Evolutionary conservation across 2,113 vertebrate genomes (phyloP).

Genomic region (Urocynchramus pylzowi): DNA sequence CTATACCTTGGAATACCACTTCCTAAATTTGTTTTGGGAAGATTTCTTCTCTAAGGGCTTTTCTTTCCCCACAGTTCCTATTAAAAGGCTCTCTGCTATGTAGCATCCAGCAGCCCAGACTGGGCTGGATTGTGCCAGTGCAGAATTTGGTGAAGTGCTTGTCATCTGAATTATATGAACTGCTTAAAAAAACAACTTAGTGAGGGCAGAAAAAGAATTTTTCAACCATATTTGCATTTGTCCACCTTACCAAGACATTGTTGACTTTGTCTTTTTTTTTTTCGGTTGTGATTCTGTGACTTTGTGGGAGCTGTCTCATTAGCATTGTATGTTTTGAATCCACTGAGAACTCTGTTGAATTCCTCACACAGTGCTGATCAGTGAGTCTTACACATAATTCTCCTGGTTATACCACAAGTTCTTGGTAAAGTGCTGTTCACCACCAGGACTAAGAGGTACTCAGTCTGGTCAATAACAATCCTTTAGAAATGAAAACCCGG

Average conservation of each 20-base stretch:
- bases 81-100: not conserved
- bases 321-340: not conserved
- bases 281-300: not conserved
- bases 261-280: not conserved
- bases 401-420: not conserved
- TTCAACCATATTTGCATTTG: not conserved
- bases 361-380: not conserved
- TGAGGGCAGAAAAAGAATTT: not conserved
- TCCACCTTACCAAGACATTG: not conserved
- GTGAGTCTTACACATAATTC: not conserved
- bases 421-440: not conserved
- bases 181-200: not conserved
- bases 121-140: not conserved
- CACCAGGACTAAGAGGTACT: not conserved
- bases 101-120: not conserved
- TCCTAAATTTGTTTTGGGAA: not conserved
- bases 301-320: not conserved
- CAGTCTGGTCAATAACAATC: not conserved
- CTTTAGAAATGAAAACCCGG: not conserved
- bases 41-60: not conserved
- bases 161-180: not conserved
- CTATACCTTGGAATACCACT: not conserved
- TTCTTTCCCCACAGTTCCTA: not conserved
- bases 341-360: not conserved
- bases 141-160: not conserved